phyloP scores from a whole-genome alignment of 2,113 vertebrate species.

The Thinocorus orbignyianus region DNA sequence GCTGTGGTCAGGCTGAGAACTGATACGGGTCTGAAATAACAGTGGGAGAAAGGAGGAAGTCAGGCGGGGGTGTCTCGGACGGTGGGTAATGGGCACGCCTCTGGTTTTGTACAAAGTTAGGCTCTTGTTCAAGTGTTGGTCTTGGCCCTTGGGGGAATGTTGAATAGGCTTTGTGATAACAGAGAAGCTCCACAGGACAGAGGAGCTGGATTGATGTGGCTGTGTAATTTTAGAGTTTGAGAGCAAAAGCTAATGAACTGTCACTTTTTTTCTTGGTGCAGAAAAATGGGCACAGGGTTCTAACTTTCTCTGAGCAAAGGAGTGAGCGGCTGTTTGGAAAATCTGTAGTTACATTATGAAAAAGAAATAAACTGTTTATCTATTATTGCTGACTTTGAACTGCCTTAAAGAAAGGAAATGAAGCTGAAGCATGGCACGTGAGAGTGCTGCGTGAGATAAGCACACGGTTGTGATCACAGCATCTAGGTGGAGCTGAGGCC shows the following conservation, averaged over 20 bases:
- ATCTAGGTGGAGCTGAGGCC: neutral
- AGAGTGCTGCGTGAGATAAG: neutral
- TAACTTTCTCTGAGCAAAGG: neutral
- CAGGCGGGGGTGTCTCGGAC: slow-evolving; percentile 2
- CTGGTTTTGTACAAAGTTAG: slow-evolving; percentile 73
- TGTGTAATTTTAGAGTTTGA: slow-evolving; percentile 21
- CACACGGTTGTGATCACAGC: neutral
- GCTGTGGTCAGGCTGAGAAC: slow-evolving; percentile 11
- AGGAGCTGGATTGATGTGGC: slow-evolving; percentile 15
- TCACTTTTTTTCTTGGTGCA: neutral
- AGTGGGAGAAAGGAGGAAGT: slow-evolving; percentile 19
- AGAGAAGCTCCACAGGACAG: neutral
- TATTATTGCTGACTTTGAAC: neutral
- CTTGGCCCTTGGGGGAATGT: slow-evolving; percentile 67
- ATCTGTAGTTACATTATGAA: neutral
- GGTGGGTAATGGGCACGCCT: slow-evolving; percentile 32
- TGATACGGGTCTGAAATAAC: slow-evolving; percentile 29
- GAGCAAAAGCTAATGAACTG: slow-evolving; percentile 1
- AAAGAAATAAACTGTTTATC: neutral
- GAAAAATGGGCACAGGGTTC: neutral
- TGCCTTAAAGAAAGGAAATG: neutral
- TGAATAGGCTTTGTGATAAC: slow-evolving; percentile 61
- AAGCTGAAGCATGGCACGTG: neutral
- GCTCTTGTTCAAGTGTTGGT: slow-evolving; percentile 69
- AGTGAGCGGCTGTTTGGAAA: neutral